Evolutionary conservation across 2,797 vertebrate genomes (phyloP), one percentile per base, ranked within the genome.

Genomic region (Phataginus tetradactyla): DNA sequence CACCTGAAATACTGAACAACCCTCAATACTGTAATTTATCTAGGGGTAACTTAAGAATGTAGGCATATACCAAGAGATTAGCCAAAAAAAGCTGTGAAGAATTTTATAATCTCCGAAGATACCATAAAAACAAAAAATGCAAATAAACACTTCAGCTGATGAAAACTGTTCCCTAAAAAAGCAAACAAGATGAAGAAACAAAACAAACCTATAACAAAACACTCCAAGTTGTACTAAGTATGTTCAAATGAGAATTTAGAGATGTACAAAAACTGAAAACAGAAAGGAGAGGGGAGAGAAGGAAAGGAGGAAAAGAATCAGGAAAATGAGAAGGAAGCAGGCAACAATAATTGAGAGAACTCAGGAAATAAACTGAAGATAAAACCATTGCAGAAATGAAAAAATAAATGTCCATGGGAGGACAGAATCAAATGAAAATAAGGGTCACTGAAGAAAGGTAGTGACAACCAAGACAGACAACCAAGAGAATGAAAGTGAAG

Each of bases 11-110:
- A 87, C 18, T 57, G 72, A 87, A 89, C 29, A 85, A 71, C 42
- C 93, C 42, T 92, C 90, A 90, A 69, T 42, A 75, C 68, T 63
- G 21, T 69, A 80, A 3, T 57, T 88, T 71, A 94, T 20, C 92
- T 81, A 63, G 15, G 53, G 5, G 20, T 95, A 77, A 68, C 34
- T 96, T 88, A 75, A 72, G 32, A 77, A 91, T 51, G 91, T 3
- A 68, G 18, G 8, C 53, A 85, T 83, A 12, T 37, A 84, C 51
- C 29, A 81, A 86, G 27, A 91, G 11, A 68, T 66, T 37, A 42
- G 18, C 21, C 2, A 66, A 90, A 85, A 92, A 81, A 87, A 66
- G 3, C 51, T 64, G 42, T 42, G 32, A 29, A 64, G 71, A 51
- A 34, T 96, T 90, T 91, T 57, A 75, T 51, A 45, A 17, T 55